These are phyloP conservation scores for Mus spretus DNA, from an alignment of 2,797 vertebrate genomes.

Conservation along the genomic window DNA sequence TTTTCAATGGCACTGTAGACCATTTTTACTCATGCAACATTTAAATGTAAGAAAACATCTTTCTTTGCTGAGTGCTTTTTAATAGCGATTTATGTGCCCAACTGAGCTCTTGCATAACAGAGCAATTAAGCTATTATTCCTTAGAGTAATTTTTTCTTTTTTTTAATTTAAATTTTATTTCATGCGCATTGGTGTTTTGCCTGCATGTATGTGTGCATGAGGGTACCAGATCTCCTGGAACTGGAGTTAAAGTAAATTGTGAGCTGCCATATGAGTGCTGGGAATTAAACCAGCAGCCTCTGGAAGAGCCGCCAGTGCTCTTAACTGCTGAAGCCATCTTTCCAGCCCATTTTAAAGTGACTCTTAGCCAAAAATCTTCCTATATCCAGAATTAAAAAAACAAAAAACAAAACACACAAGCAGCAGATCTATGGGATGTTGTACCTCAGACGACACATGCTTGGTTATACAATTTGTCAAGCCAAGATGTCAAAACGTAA, in stretches of 20 bases:
- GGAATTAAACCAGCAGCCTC: not conserved
- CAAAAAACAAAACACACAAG: not conserved
- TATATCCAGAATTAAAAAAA: not conserved
- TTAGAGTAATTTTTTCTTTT: not conserved
- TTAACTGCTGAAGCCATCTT: not conserved
- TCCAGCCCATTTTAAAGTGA: not conserved
- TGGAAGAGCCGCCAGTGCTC: not conserved
- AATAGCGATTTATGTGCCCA: not conserved
- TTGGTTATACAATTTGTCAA: not conserved
- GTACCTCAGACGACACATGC: not conserved
- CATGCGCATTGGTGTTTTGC: not conserved
- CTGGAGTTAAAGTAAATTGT: not conserved
- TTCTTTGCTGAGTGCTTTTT: slow-evolving; percentile 26
- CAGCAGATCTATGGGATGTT: not conserved
- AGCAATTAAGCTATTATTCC: not conserved
- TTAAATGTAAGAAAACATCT: slow-evolving; percentile 31
- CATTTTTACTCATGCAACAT: not conserved
- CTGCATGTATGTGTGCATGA: not conserved
- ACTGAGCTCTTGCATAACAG: not conserved
- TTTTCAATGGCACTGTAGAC: slow-evolving; percentile 22
- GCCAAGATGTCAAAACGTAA: slow-evolving; percentile 1
- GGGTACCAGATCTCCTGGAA: not conserved
- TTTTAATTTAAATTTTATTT: slow-evolving; percentile 12
- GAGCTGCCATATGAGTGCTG: not conserved
- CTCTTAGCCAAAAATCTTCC: not conserved